Evolutionary conservation across 2,113 vertebrate species (phyloP).

Genomic region (Atrichornis clamosus): DNA sequence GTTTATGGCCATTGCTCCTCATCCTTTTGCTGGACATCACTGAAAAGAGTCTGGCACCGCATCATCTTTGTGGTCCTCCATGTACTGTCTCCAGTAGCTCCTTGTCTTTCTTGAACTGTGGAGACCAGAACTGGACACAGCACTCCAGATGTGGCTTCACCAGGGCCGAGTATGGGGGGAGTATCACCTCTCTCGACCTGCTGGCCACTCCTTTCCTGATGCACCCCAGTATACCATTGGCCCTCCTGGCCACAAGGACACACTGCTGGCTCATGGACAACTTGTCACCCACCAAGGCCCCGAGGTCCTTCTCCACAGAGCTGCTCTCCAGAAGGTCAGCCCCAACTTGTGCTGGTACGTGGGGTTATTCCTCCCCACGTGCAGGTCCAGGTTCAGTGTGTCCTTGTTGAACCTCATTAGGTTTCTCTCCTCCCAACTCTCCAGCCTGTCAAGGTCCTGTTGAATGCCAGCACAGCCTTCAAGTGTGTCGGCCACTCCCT

Average conservation of each 20-base stretch:
- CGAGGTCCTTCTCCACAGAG: not conserved
- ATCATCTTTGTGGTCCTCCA: not conserved
- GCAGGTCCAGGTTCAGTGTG: not conserved
- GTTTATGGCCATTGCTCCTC: not conserved
- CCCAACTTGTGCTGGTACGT: not conserved
- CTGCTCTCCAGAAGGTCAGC: not conserved
- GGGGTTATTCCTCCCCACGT: not conserved
- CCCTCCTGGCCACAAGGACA: not conserved
- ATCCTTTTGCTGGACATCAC: fast-evolving
- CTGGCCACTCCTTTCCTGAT: not conserved
- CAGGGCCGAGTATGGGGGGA: fast-evolving
- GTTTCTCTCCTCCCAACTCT: not conserved
- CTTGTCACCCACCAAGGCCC: not conserved
- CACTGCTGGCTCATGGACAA: not conserved
- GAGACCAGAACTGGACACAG: not conserved
- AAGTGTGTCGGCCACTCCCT: not conserved
- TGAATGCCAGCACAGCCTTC: not conserved
- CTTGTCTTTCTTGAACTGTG: not conserved
- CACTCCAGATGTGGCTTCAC: not conserved
- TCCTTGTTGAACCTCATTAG: not conserved
- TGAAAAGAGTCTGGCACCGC: not conserved
- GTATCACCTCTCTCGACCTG: not conserved
- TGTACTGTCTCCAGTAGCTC: not conserved
- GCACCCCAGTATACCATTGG: not conserved
- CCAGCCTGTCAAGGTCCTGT: not conserved